Conservation (phyloP, 2,797 vertebrate species). For the Galaxias olidus region DNA sequence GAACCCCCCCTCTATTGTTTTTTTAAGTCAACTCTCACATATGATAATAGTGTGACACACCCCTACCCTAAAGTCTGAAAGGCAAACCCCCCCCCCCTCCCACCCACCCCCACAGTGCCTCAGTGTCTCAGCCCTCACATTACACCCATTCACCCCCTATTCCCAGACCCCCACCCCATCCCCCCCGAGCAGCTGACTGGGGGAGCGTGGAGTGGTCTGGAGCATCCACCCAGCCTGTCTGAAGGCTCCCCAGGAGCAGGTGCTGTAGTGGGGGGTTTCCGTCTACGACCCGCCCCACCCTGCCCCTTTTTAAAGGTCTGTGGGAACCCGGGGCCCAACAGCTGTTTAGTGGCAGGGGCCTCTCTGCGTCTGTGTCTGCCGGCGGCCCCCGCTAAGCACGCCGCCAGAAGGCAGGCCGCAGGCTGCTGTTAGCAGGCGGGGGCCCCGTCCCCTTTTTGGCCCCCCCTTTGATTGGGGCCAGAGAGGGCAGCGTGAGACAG, state of each 20-base stretch:
- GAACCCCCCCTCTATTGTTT: background rate
- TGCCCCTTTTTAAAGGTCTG: constrained; percentile 60
- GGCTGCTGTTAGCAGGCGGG: constrained; percentile 47
- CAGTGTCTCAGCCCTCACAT: constrained; percentile 39
- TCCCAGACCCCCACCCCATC: constrained; percentile 30
- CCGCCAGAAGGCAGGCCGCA: constrained; percentile 61
- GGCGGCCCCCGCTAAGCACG: constrained; percentile 9
- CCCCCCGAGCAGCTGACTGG: constrained; percentile 64
- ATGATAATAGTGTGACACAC: too few species aligned
- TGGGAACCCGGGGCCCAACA: constrained; percentile 67
- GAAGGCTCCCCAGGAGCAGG: constrained; percentile 62
- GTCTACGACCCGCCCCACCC: too few species aligned
- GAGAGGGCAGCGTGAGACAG: too few species aligned
- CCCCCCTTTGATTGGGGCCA: constrained; percentile 24
- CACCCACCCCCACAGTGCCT: constrained; percentile 36
- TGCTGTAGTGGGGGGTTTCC: constrained; percentile 47
- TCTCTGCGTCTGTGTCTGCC: background rate
- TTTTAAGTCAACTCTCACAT: too few species aligned
- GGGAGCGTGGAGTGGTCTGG: constrained; percentile 62
- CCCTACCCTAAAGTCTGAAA: constrained; percentile 23
- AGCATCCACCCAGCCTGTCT: constrained; percentile 29
- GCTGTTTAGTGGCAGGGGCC: constrained; percentile 62
- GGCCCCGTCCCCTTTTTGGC: constrained; percentile 42
- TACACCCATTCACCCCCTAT: constrained; percentile 45
- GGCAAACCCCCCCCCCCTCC: constrained; percentile 22